A percentile compares a stretch with the other conserved stretches of the same genome.
phyloP scores from a whole-genome alignment of 2,797 vertebrate species.

The Tamandua tetradactyla region DNA sequence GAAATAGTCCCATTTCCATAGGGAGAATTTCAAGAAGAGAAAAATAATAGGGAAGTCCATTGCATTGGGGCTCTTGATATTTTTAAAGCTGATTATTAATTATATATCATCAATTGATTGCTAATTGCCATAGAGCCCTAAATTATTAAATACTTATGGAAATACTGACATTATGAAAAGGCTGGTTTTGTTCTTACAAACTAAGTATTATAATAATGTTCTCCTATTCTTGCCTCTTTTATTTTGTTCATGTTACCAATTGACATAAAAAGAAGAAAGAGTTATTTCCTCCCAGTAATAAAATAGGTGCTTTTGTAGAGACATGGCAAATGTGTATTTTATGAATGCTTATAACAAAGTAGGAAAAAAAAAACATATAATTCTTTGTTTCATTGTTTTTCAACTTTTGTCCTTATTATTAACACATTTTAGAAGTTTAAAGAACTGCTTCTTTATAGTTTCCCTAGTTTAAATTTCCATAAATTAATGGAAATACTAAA shows the following conservation, averaged over 20 bases:
- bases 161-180: slow-evolving; percentile 4
- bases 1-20: too few species aligned
- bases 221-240: slow-evolving; percentile 17
- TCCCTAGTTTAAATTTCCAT: slow-evolving; percentile 53
- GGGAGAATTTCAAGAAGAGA: slow-evolving; percentile 2
- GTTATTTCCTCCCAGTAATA: neutral
- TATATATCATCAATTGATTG: slow-evolving; percentile 29
- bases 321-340: slow-evolving; percentile 6
- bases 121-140: neutral
- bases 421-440: slow-evolving; percentile 47
- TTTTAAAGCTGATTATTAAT: slow-evolving; percentile 2
- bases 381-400: slow-evolving; percentile 54
- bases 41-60: neutral
- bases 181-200: neutral
- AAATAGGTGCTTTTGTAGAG: neutral
- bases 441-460: slow-evolving; percentile 47
- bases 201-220: neutral
- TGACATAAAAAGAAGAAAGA: neutral
- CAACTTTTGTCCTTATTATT: slow-evolving; percentile 26
- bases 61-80: neutral
- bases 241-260: slow-evolving; percentile 1
- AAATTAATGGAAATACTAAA: slow-evolving; percentile 69
- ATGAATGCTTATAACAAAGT: slow-evolving; percentile 10
- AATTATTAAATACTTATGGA: neutral
- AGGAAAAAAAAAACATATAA: neutral